A percentile compares a stretch with the other conserved stretches of the same genome.
These are phyloP conservation scores for Drosophila formosana DNA, from an alignment of 2,888 invertebrate species.

Conservation along the genomic window DNA sequence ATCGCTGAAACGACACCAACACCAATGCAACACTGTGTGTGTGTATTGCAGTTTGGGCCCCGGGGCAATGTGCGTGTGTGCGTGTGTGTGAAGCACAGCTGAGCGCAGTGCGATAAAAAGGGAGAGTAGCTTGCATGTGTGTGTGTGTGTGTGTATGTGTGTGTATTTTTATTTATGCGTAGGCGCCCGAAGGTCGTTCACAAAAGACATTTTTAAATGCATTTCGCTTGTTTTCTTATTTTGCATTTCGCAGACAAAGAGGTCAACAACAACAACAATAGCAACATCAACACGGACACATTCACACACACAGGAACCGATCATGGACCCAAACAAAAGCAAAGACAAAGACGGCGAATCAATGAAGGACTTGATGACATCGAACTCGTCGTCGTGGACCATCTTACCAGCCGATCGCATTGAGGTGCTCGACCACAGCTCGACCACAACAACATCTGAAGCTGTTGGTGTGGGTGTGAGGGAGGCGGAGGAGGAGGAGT, in stretches of 20 bases:
- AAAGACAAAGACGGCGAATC: conserved; percentile 20
- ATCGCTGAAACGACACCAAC: background rate
- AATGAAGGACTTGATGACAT: conserved; percentile 61
- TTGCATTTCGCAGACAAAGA: conserved; percentile 21
- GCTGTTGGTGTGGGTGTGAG: background rate
- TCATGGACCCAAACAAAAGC: conserved; percentile 25
- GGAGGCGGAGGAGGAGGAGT: conserved; percentile 13
- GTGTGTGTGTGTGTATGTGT: background rate
- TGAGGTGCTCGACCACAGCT: conserved; percentile 33
- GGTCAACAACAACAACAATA: conserved; percentile 3
- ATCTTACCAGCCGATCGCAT: conserved; percentile 68
- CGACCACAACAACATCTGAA: conserved; percentile 11
- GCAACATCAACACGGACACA: conserved; percentile 7
- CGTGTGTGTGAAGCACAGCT: conserved; percentile 7
- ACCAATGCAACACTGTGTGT: background rate
- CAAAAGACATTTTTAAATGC: conserved; percentile 24
- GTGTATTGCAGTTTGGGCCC: background rate
- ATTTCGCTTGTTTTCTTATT: conserved; percentile 6
- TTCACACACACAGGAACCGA: conserved; percentile 6
- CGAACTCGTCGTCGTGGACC: conserved; percentile 80
- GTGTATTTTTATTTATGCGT: conserved; percentile 4
- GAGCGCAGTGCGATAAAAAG: conserved; percentile 1
- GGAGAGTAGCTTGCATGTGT: background rate
- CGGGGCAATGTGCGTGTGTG: conserved; percentile 3
- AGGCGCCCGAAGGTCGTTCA: conserved; percentile 22